These are phyloP conservation scores for Tolmerus cingulatus DNA, from an alignment of 2,888 invertebrate genomes.

Conservation along the genomic window DNA sequence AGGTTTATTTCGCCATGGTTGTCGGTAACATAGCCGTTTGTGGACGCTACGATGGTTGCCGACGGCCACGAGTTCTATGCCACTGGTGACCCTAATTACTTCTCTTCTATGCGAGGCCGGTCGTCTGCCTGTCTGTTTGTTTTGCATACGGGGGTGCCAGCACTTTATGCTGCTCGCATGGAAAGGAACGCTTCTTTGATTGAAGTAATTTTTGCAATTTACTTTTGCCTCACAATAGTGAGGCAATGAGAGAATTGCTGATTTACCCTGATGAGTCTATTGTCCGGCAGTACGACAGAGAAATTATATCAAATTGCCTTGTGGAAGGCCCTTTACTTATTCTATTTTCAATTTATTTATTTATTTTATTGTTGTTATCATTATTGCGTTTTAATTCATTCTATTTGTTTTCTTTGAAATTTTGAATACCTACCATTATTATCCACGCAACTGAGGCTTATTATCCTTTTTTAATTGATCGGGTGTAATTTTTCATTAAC, in stretches of 20 bases:
- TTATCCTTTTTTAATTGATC: no score
- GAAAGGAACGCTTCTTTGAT: not conserved
- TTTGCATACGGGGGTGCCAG: not conserved
- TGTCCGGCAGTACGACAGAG: not conserved
- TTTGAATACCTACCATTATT: not conserved
- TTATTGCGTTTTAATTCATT: no score
- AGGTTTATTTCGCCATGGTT: conserved; percentile 11
- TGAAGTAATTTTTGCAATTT: not conserved
- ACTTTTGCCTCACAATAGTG: not conserved
- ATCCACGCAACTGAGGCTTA: no score
- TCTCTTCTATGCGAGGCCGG: not conserved
- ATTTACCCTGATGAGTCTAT: not conserved
- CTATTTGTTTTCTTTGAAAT: no score
- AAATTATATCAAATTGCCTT: not conserved
- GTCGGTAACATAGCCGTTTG: not conserved
- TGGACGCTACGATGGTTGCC: not conserved
- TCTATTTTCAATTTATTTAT: no score
- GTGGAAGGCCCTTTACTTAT: no score
- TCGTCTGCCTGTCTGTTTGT: not conserved
- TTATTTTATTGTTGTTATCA: no score
- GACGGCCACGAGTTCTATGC: not conserved
- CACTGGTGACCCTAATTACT: conserved; percentile 24
- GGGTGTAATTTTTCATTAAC: no score
- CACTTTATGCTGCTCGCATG: not conserved
- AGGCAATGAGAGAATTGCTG: not conserved